These are phyloP conservation scores for Hippopotamyrus pictus DNA, from an alignment of 2,797 vertebrate genomes.

Conservation along the genomic window DNA sequence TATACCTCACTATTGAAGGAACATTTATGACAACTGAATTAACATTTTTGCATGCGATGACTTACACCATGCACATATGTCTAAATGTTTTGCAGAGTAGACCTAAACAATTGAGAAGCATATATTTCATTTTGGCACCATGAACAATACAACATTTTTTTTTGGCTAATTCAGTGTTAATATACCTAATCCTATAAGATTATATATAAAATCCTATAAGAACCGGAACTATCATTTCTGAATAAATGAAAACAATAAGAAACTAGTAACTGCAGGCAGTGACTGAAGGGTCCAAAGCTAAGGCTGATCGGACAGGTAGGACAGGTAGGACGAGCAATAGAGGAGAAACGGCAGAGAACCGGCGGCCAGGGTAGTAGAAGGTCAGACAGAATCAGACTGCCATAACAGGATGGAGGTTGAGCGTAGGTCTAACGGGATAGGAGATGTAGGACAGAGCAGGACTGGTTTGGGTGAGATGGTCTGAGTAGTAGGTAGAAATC, in stretches of 20 bases:
- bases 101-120: background rate
- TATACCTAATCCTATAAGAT: background rate
- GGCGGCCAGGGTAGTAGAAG: too few species aligned
- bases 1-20: background rate
- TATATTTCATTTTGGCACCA: background rate
- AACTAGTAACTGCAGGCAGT: too few species aligned
- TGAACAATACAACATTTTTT: background rate
- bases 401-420: too few species aligned
- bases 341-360: too few species aligned
- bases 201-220: background rate
- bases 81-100: background rate
- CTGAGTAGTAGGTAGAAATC: too few species aligned
- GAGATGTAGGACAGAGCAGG: too few species aligned
- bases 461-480: too few species aligned
- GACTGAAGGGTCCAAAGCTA: too few species aligned
- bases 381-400: too few species aligned
- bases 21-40: background rate
- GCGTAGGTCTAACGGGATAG: too few species aligned
- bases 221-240: background rate
- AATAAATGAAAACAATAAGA: background rate
- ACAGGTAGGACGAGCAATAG: too few species aligned
- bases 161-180: background rate
- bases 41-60: background rate
- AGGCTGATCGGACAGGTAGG: too few species aligned
- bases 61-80: background rate